Percentiles rank a stretch among this genome's conserved stretches.
Evolutionary conservation across 2,888 invertebrate genomes (phyloP).

Genomic region (Drosophila merina): DNA sequence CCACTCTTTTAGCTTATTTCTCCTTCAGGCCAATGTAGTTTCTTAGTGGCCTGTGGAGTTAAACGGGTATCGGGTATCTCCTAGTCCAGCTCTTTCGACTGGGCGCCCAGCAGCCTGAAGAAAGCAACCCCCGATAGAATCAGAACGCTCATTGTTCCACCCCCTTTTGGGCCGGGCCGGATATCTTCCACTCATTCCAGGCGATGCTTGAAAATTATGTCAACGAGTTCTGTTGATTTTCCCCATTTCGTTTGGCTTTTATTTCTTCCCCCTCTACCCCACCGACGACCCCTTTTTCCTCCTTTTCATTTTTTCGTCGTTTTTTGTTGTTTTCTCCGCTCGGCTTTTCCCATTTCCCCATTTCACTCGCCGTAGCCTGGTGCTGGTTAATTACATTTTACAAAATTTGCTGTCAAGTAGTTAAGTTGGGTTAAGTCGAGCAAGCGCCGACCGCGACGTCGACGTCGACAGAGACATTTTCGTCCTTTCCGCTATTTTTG

Average conservation of each 20-base stretch:
- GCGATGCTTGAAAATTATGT: constrained; percentile 80
- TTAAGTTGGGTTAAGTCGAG: constrained; percentile 81
- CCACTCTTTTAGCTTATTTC: constrained; percentile 25
- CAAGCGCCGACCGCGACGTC: constrained; percentile 33
- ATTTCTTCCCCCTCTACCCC: constrained; percentile 62
- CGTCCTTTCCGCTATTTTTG: constrained; percentile 24
- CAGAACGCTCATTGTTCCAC: constrained; percentile 1
- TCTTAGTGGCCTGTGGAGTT: constrained; percentile 34
- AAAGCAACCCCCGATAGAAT: constrained; percentile 28
- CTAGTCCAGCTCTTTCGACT: constrained; percentile 59
- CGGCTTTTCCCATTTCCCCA: constrained; percentile 15
- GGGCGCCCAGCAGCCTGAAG: constrained; percentile 65
- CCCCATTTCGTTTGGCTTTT: constrained; percentile 63
- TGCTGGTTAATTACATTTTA: constrained; percentile 83
- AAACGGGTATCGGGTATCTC: constrained; percentile 52
- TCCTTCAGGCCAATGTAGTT: constrained; percentile 18
- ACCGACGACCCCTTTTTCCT: constrained; percentile 15
- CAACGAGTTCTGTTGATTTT: constrained; percentile 82
- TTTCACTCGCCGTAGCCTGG: constrained; percentile 47
- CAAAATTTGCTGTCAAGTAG: constrained; percentile 82
- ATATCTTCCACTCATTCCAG: constrained; percentile 38
- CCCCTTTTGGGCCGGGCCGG: background rate
- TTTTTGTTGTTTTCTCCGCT: constrained; percentile 34
- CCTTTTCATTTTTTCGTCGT: constrained; percentile 14
- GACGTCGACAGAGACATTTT: constrained; percentile 14